phyloP scores from a whole-genome alignment of 2,113 vertebrate genomes.

The Eublepharis macularius region DNA sequence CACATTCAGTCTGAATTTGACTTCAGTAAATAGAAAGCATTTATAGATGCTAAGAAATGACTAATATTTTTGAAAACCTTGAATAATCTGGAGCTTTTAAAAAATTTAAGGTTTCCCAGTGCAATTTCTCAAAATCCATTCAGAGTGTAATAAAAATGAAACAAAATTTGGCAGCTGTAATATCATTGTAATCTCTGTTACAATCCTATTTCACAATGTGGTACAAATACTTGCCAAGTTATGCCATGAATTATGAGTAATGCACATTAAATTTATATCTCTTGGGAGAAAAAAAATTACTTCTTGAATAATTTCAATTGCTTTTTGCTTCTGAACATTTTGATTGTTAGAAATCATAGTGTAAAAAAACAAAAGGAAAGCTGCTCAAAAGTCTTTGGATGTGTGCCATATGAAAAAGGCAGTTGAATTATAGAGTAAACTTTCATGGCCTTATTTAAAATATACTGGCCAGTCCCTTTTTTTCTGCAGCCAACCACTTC shows the following conservation, averaged over 20 bases:
- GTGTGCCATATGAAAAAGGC: background rate
- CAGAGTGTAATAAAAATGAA: background rate
- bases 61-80: background rate
- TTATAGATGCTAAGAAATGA: background rate
- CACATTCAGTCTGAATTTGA: background rate
- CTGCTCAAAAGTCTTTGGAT: background rate
- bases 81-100: background rate
- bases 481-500: background rate
- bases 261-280: background rate
- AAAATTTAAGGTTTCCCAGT: constrained; percentile 4
- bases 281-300: too few relatives aligned
- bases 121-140: constrained; percentile 10
- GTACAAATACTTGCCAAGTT: constrained; percentile 3
- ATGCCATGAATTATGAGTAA: background rate
- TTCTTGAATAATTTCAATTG: background rate
- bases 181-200: constrained; percentile 18
- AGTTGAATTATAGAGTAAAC: background rate
- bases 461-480: background rate
- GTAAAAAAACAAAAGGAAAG: background rate
- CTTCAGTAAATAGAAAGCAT: background rate
- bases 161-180: background rate
- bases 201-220: background rate
- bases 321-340: background rate
- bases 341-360: background rate
- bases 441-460: background rate